These are phyloP conservation scores for Polymixis flavicincta DNA, from an alignment of 2,888 invertebrate species.

Conservation along the genomic window DNA sequence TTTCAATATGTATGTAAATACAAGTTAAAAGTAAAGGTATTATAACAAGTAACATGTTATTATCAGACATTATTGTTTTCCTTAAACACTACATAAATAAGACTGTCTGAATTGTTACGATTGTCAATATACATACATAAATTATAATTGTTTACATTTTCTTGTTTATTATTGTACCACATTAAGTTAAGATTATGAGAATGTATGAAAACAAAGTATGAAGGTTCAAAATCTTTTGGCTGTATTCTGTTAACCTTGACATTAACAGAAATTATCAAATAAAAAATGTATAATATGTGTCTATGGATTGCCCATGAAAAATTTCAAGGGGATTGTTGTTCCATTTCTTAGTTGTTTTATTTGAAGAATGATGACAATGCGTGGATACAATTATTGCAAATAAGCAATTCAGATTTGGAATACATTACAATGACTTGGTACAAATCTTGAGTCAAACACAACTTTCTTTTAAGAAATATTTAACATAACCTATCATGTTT, in stretches of 20 bases:
- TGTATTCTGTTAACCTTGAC: conserved; percentile 14
- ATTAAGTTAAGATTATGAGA: conserved; percentile 6
- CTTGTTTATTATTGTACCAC: conserved; percentile 41
- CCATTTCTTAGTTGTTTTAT: not conserved
- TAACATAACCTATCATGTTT: conserved; percentile 50
- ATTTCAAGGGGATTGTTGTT: conserved; percentile 7
- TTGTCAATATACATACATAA: conserved; percentile 22
- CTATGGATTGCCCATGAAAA: conserved; percentile 37
- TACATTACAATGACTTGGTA: not conserved
- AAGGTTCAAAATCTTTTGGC: not conserved
- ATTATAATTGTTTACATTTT: conserved; percentile 42
- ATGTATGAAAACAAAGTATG: conserved; percentile 14
- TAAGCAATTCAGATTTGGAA: not conserved
- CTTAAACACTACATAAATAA: conserved; percentile 26
- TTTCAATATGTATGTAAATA: not conserved
- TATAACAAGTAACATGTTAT: not conserved
- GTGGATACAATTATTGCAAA: not conserved
- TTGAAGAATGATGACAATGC: not conserved
- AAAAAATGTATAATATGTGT: conserved; percentile 31
- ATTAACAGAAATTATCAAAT: conserved; percentile 3
- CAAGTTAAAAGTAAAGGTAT: not conserved
- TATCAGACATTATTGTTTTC: conserved; percentile 42
- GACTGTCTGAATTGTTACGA: not conserved
- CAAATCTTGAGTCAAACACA: not conserved
- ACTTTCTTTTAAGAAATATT: conserved; percentile 29